These are phyloP conservation scores for Grantiella picta DNA, from an alignment of 2,113 vertebrate genomes.

Conservation along the genomic window DNA sequence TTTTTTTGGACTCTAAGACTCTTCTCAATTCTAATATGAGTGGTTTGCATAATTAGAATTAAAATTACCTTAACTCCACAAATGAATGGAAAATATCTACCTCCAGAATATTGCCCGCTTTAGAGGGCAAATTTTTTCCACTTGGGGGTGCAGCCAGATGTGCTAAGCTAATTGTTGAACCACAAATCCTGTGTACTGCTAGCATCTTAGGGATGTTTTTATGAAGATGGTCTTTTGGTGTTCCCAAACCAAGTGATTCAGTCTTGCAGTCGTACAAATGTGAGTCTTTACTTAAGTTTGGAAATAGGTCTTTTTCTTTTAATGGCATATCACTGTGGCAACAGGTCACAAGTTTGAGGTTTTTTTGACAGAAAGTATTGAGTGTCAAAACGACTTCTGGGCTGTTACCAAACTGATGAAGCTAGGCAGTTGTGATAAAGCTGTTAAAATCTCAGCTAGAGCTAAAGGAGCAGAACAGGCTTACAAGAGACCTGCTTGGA, in stretches of 20 bases:
- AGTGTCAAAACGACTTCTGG: conserved; percentile 41
- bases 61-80: neutral
- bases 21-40: neutral
- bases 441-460: conserved; percentile 10
- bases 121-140: neutral
- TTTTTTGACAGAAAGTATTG: neutral
- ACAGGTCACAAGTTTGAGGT: neutral
- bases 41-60: neutral
- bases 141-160: neutral
- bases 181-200: neutral
- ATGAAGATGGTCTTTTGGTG: neutral
- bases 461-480: neutral
- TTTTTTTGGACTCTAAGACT: neutral
- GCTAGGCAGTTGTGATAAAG: neutral
- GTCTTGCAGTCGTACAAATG: neutral
- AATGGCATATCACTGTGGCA: neutral
- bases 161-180: neutral
- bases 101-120: neutral
- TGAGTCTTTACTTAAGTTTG: neutral
- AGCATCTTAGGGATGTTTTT: neutral
- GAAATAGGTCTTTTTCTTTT: conserved; percentile 18
- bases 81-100: neutral
- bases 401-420: conserved; percentile 45
- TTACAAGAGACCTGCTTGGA: neutral
- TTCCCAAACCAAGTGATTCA: neutral